Base-by-base conservation (phyloP, 2,888 invertebrate species). In the Caenorhabditis doughertyi region DNA sequence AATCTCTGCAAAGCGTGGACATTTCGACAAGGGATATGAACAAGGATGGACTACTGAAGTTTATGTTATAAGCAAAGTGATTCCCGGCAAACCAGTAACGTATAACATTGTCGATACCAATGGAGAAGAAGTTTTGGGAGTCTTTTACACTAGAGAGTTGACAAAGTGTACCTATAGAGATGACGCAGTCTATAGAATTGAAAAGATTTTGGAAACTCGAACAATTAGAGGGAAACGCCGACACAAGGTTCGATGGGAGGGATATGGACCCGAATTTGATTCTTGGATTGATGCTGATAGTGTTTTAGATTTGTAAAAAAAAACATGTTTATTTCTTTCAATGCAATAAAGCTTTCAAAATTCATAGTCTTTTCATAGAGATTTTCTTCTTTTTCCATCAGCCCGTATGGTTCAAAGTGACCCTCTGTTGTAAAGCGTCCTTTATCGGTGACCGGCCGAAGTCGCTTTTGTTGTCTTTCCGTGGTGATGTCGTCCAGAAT, bases 11-110 rank as follows among this genome's bases (percentile, higher is more conserved):
- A 53, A 67, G 23, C 3, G 39, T 7, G 53, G 67, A 3, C 21
- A 21, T 39, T 67, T 67, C 13, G 51, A 67, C 25, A 67, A 67
- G 53, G 67, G 67, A 7, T 67, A 67, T 39, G 53, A 67, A 2
- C 67, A 67, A 32, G 16, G 39, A 35, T 67, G 67, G 67, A 67
- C 67, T 13, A 13, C 21, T 0, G 67, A 67, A 25, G 67, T 67
- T 25, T 67, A n/a, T 53, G 67, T 67, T 2, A 39, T 67, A 3
- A 53, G 8, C 16, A 53, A 53, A 23, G 13, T 67, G 11, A 7
- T 39, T 0, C 21, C 35, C 4, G 29, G 39, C 2, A 67, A 27
- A 51, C 67, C 67, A 7, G 53, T 32, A 13, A 67, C 32, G 0
- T 67, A 53, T 16, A 58, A 35, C n/a, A 3, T 58, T 0, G 58